These are phyloP conservation scores for Drosophila insularis DNA, from an alignment of 1,140 invertebrate species.

Conservation along the genomic window DNA sequence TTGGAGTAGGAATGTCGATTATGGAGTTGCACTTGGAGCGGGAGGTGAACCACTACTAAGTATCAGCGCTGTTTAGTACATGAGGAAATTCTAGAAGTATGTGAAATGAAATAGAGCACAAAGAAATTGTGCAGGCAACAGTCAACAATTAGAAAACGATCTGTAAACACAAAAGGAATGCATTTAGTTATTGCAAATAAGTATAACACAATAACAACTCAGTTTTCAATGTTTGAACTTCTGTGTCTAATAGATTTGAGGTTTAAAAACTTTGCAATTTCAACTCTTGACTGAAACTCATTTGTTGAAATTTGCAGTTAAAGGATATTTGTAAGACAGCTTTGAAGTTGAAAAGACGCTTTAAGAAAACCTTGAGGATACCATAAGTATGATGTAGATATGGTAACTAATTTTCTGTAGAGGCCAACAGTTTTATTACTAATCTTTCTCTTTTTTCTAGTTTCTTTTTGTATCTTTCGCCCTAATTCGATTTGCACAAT, in stretches of 20 bases:
- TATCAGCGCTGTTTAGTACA: conserved; percentile 5
- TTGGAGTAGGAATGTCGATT: conserved; percentile 24
- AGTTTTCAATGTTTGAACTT: no score
- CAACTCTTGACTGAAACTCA: no score
- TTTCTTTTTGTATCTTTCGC: background rate
- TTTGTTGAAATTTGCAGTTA: no score
- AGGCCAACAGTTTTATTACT: background rate
- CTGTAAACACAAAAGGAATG: background rate
- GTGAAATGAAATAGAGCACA: conserved; percentile 18
- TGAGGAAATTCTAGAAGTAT: conserved; percentile 25
- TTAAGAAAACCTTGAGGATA: no score
- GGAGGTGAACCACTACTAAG: conserved; percentile 9
- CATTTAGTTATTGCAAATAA: background rate
- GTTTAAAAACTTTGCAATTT: no score
- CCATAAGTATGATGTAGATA: no score
- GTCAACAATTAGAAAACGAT: background rate
- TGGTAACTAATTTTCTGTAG: no score
- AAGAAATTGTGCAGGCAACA: background rate
- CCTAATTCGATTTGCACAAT: conserved; percentile 1
- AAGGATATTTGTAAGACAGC: no score
- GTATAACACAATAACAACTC: no score
- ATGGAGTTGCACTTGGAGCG: background rate
- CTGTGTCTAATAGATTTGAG: no score
- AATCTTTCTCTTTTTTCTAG: background rate
- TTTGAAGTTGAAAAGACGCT: no score